Conservation (phyloP, 2,113 vertebrate species). For the Chaetura pelagica region DNA sequence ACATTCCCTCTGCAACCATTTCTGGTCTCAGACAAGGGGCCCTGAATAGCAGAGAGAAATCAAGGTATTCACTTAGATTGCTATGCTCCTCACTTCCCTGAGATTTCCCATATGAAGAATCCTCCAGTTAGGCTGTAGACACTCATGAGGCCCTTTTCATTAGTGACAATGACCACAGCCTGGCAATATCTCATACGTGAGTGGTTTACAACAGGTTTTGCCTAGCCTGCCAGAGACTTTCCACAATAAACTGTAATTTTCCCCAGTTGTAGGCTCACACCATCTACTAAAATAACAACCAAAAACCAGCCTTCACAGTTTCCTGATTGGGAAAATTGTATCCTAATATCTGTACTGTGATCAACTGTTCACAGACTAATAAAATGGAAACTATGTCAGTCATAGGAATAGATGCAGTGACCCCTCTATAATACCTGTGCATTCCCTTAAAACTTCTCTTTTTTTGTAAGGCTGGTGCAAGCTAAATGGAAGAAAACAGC, state of each 20-base stretch:
- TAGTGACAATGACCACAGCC: neutral
- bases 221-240: neutral
- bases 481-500: neutral
- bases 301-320: neutral
- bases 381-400: neutral
- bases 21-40: neutral
- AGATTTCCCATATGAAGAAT: neutral
- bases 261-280: neutral
- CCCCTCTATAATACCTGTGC: neutral
- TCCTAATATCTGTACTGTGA: neutral
- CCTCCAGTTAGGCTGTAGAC: neutral
- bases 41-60: neutral
- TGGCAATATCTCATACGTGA: fast-evolving
- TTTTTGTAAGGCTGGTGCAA: neutral
- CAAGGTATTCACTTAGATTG: neutral
- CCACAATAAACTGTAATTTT: neutral
- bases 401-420: neutral
- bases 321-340: neutral
- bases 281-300: neutral
- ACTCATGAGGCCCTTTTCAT: neutral
- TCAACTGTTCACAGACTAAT: neutral
- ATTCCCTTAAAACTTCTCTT: neutral
- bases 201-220: neutral
- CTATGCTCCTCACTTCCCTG: neutral
- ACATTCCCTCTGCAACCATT: neutral